Evolutionary conservation across 1,140 invertebrate species (phyloP).

Genomic region (Tenebrio molitor): DNA sequence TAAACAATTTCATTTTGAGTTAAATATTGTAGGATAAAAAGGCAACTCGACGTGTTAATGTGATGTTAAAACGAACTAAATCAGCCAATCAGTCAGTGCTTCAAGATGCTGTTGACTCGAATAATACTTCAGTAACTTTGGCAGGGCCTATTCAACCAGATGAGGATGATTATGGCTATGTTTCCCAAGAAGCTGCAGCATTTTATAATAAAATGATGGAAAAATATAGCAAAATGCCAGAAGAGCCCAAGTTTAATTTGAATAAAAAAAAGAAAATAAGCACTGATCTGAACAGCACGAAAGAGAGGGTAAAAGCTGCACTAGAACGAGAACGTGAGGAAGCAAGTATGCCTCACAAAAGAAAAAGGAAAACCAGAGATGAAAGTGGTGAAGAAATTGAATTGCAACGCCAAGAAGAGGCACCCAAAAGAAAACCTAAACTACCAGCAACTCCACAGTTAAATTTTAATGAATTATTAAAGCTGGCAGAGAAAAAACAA

Average conservation of each 20-base stretch:
- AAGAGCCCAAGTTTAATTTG: conserved; percentile 73
- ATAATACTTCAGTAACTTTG: conserved; percentile 81
- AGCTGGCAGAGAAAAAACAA: conserved; percentile 87
- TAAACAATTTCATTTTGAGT: too few relatives aligned
- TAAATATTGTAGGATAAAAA: conserved; percentile 70
- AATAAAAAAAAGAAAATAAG: conserved; percentile 64
- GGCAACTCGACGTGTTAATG: conserved; percentile 71
- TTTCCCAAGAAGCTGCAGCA: conserved; percentile 83
- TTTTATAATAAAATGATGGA: conserved; percentile 88
- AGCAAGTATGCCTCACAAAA: conserved; percentile 75
- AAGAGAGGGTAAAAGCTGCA: conserved; percentile 82
- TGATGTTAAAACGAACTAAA: conserved; percentile 84
- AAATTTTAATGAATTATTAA: conserved; percentile 77
- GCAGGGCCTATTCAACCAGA: conserved; percentile 83
- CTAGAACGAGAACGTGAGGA: conserved; percentile 80
- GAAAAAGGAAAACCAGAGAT: conserved; percentile 72
- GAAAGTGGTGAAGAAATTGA: conserved; percentile 57
- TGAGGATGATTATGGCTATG: conserved; percentile 92
- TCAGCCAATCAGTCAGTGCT: conserved; percentile 89
- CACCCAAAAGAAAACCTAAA: conserved; percentile 73
- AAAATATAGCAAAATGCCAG: conserved; percentile 81
- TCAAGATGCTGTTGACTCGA: conserved; percentile 83
- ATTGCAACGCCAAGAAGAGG: conserved; percentile 66
- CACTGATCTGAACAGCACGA: conserved; percentile 74
- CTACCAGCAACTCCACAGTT: conserved; percentile 77